Evolutionary conservation across 2,888 invertebrate genomes (phyloP).

Genomic region (Busseola fusca): DNA sequence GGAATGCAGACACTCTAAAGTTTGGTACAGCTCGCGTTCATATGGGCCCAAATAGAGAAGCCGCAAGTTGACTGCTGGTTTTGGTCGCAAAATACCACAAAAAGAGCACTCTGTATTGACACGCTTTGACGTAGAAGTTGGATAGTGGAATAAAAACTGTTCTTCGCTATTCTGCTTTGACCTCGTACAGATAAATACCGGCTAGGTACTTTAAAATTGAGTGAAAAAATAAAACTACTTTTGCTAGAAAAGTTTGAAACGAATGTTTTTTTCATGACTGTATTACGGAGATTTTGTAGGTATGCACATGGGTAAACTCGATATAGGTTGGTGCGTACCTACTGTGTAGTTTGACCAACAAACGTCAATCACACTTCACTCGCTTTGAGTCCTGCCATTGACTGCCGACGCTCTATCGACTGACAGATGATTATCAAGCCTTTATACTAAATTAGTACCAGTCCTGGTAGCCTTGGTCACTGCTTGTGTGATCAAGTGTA

Average conservation of each 20-base stretch:
- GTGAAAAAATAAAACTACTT: constrained; percentile 20
- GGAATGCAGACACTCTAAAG: constrained; percentile 44
- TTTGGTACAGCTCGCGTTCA: constrained; percentile 31
- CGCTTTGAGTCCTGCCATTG: constrained; percentile 21
- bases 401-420: constrained; percentile 20
- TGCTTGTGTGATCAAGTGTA: background rate
- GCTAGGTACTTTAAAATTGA: constrained; percentile 36
- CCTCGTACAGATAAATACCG: constrained; percentile 31
- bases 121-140: constrained; percentile 56
- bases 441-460: constrained; percentile 5
- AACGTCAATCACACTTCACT: constrained; percentile 46
- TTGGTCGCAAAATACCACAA: constrained; percentile 49
- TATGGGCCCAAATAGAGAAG: constrained; percentile 52
- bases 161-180: constrained; percentile 32
- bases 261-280: constrained; percentile 3
- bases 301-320: background rate
- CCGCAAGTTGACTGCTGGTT: constrained; percentile 48
- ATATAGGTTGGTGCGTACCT: constrained; percentile 1
- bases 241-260: constrained; percentile 11
- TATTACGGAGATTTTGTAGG: background rate
- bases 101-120: constrained; percentile 54
- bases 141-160: constrained; percentile 52
- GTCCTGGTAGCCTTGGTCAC: background rate
- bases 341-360: constrained; percentile 7
- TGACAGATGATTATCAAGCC: constrained; percentile 29